Conservation (phyloP, 2,797 vertebrate species). For the Enteromius argenteus region DNA sequence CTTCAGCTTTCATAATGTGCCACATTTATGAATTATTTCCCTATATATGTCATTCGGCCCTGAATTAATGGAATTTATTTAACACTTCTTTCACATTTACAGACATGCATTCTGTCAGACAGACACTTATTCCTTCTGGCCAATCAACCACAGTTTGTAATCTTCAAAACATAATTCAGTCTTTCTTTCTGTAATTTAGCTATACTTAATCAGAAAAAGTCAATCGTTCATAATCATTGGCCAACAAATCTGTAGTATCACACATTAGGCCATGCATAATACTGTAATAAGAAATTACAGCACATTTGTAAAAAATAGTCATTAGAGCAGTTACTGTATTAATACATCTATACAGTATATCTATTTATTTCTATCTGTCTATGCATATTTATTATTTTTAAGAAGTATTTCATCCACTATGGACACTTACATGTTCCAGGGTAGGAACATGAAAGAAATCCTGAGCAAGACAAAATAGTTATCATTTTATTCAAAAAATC, state of each 20-base stretch:
- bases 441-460: too few species aligned
- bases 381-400: not conserved
- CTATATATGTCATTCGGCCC: not conserved
- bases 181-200: not conserved
- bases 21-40: not conserved
- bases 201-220: constrained; percentile 11
- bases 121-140: not conserved
- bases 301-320: not conserved
- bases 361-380: too few species aligned
- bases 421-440: not conserved
- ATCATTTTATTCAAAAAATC: not conserved
- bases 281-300: not conserved
- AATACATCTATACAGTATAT: not conserved
- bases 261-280: not conserved
- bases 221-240: not conserved
- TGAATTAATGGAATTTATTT: not conserved
- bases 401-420: not conserved
- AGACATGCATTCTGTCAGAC: not conserved
- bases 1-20: constrained; percentile 13
- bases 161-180: not conserved
- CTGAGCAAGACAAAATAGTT: not conserved
- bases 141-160: constrained; percentile 14
- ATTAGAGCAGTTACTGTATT: not conserved
- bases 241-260: not conserved
- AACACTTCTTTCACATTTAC: not conserved